phyloP scores from a whole-genome alignment of 2,888 invertebrate species.

The Rhogogaster chlorosoma region DNA sequence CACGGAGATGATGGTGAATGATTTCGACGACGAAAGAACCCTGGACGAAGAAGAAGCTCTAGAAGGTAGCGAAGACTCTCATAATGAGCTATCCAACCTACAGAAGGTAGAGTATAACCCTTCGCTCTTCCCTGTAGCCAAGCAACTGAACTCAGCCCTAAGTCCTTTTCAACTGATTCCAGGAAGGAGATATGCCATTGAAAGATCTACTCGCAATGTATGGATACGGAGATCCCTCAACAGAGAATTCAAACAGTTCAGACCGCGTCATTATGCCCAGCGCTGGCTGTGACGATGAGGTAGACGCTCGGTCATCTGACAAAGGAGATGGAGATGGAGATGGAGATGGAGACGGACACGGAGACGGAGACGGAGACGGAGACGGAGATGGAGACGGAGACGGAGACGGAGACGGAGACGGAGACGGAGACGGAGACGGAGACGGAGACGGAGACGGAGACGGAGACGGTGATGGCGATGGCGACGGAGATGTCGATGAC shows the following conservation, averaged over 20 bases:
- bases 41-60: conserved; percentile 98
- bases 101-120: conserved; percentile 82
- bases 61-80: conserved; percentile 93
- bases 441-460: conserved; percentile 72
- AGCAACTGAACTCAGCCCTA: not conserved
- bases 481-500: conserved; percentile 73
- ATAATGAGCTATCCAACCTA: conserved; percentile 92
- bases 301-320: conserved; percentile 68
- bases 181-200: conserved; percentile 97
- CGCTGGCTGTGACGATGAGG: conserved; percentile 75
- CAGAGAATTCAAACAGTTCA: conserved; percentile 74
- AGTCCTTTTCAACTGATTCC: conserved; percentile 45
- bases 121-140: not conserved
- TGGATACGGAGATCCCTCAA: conserved; percentile 82
- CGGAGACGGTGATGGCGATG: conserved; percentile 73
- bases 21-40: conserved; percentile 98
- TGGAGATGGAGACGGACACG: conserved; percentile 71
- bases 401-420: conserved; percentile 72
- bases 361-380: conserved; percentile 74
- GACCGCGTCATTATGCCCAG: conserved; percentile 72
- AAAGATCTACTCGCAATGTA: conserved; percentile 95
- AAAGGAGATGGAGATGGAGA: conserved; percentile 73
- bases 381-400: conserved; percentile 74
- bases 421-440: conserved; percentile 74
- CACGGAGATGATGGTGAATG: conserved; percentile 98